Evolutionary conservation across 2,888 invertebrate species (phyloP).

Genomic region (Anaspis maculata): DNA sequence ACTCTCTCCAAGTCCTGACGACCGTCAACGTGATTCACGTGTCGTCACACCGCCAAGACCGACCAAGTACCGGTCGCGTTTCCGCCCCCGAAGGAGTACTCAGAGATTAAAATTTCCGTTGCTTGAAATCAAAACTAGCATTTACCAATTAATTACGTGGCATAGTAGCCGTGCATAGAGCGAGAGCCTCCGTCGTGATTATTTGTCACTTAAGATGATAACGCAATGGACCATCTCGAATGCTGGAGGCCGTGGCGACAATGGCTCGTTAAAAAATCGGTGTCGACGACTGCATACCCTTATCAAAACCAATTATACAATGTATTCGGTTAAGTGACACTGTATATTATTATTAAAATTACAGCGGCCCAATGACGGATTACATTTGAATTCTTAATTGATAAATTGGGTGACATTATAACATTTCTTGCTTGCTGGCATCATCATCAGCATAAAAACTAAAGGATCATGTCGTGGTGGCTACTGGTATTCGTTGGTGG

Average conservation of each 20-base stretch:
- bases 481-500: constrained; percentile 4
- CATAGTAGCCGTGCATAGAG: too few relatives aligned
- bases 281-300: constrained; percentile 35
- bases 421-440: constrained; percentile 15
- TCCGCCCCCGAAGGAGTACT: too few relatives aligned
- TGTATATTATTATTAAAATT: constrained; percentile 41
- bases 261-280: constrained; percentile 8
- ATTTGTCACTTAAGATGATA: constrained; percentile 43
- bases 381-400: constrained; percentile 40
- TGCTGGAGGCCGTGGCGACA: constrained; percentile 8
- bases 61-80: too few relatives aligned
- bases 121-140: constrained; percentile 39
- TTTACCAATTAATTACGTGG: constrained; percentile 41
- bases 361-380: constrained; percentile 38
- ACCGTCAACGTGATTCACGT: too few relatives aligned
- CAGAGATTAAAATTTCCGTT: constrained; percentile 35
- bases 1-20: too few relatives aligned
- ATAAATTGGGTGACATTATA: constrained; percentile 40
- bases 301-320: constrained; percentile 44
- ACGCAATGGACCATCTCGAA: constrained; percentile 26
- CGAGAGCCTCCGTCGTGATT: constrained; percentile 39
- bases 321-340: constrained; percentile 42
- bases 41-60: too few relatives aligned
- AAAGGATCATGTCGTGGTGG: constrained; percentile 6
- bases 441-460: constrained; percentile 10